Conservation (phyloP, 2,888 invertebrate species). For the Eupithecia pulchellata region DNA sequence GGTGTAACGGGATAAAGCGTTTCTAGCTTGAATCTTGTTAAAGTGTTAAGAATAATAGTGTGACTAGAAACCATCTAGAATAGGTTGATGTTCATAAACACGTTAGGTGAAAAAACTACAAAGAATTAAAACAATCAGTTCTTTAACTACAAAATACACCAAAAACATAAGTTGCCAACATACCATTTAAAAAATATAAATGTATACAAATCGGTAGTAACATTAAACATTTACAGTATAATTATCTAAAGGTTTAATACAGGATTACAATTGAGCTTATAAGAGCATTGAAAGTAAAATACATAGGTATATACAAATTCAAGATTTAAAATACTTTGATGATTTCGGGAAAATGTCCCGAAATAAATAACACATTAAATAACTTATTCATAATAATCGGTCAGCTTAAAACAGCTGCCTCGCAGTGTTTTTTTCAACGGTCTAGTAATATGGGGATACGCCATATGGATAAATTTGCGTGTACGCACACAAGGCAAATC, state of each 20-base stretch:
- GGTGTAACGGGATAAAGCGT: neutral
- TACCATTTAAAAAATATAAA: slow-evolving; percentile 31
- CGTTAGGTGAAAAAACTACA: slow-evolving; percentile 16
- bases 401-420: neutral
- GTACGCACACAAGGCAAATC: too few relatives aligned
- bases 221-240: slow-evolving; percentile 32
- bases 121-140: slow-evolving; percentile 41
- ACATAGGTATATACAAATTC: neutral
- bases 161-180: slow-evolving; percentile 13
- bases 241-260: slow-evolving; percentile 32
- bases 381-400: neutral
- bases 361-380: neutral
- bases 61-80: neutral
- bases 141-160: slow-evolving; percentile 40
- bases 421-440: too few relatives aligned
- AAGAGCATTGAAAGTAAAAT: slow-evolving; percentile 11
- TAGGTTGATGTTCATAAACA: neutral
- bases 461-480: too few relatives aligned
- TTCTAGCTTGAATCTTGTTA: neutral
- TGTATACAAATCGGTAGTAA: slow-evolving; percentile 33
- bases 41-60: neutral
- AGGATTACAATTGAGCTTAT: slow-evolving; percentile 33
- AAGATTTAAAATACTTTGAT: neutral
- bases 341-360: neutral
- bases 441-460: too few relatives aligned